Percentiles rank a stretch among this genome's conserved stretches.
Evolutionary conservation across 1,140 invertebrate genomes (phyloP).

Genomic region (Macrosteles quadrilineatus): DNA sequence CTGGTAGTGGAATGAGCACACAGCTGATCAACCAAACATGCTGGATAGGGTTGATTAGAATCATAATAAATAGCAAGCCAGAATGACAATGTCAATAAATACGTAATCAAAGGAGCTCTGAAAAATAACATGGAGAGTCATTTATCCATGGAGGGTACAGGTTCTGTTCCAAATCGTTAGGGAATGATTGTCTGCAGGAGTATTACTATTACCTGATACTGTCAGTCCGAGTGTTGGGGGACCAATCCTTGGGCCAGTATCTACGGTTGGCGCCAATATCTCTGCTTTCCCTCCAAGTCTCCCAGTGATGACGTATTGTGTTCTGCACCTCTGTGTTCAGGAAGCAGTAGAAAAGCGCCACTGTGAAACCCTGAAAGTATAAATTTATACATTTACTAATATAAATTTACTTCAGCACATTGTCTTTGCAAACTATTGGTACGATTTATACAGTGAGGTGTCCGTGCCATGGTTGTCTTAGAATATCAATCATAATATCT

Average conservation of each 20-base stretch:
- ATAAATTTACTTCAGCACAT: no score
- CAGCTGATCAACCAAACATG: no score
- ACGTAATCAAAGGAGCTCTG: neutral
- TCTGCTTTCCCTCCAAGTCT: conserved; percentile 71
- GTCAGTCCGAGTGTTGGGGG: conserved; percentile 73
- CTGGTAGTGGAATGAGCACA: no score
- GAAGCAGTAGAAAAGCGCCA: conserved; percentile 90
- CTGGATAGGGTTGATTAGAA: no score
- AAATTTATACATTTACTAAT: no score
- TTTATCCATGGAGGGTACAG: neutral
- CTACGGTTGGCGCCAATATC: conserved; percentile 59
- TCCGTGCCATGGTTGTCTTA: no score
- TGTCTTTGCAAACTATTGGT: no score
- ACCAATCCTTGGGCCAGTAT: conserved; percentile 71
- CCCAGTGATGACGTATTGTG: conserved; percentile 75
- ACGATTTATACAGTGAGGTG: no score
- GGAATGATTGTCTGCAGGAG: neutral
- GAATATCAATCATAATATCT: no score
- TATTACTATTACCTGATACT: conserved; percentile 67
- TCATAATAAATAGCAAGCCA: no score
- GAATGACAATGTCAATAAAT: no score
- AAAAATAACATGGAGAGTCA: neutral
- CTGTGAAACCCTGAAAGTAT: conserved; percentile 73
- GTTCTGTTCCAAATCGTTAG: neutral
- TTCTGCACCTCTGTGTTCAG: conserved; percentile 91